Percentiles rank a stretch among this genome's conserved stretches.
phyloP scores from a whole-genome alignment of 1,140 invertebrate genomes.

The Asobara japonica region DNA sequence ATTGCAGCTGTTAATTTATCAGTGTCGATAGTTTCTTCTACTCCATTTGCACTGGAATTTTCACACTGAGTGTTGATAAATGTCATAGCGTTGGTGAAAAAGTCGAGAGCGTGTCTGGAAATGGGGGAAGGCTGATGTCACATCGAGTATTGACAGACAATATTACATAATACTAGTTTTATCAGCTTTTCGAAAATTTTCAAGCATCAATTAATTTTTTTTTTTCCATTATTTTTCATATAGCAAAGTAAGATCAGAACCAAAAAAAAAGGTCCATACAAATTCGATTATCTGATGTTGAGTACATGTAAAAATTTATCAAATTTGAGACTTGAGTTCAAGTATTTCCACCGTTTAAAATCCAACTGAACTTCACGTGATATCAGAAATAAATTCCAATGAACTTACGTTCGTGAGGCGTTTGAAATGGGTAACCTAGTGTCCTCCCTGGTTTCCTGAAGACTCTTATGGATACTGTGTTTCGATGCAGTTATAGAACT shows the following conservation, averaged over 20 bases:
- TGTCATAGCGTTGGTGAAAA: neutral
- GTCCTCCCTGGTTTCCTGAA: neutral
- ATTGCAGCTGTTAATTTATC: neutral
- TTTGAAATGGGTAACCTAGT: constrained; percentile 2
- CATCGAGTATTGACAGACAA: no score
- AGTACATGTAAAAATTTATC: neutral
- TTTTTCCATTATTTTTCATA: no score
- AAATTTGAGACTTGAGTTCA: no score
- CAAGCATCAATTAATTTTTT: no score
- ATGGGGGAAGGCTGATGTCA: no score
- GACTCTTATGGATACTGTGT: constrained; percentile 10
- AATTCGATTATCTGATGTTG: no score
- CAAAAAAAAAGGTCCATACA: no score
- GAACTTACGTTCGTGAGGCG: neutral
- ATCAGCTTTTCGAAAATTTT: no score
- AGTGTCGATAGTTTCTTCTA: neutral
- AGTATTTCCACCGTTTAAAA: no score
- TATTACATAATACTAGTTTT: no score
- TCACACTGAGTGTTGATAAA: neutral
- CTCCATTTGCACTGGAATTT: neutral
- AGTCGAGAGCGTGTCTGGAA: neutral
- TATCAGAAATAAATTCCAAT: neutral
- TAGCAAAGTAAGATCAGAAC: no score
- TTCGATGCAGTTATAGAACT: constrained; percentile 8
- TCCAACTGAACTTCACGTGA: no score